Conservation (phyloP, 2,888 invertebrate genomes). For the Tiphia femorata region DNA sequence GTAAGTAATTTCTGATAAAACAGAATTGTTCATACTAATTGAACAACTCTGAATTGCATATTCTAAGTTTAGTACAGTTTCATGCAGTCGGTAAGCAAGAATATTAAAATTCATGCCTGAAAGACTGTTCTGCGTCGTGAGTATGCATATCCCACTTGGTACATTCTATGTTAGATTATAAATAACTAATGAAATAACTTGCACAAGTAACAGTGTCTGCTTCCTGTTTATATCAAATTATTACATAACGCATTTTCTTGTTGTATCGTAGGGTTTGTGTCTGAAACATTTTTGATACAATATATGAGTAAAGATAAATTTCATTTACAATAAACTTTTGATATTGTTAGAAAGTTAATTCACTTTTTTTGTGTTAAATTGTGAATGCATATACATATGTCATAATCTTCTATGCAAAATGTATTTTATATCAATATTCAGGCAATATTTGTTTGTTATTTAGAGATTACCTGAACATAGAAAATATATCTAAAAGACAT, state of each 20-base stretch:
- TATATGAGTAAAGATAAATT: too few relatives aligned
- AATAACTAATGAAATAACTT: constrained; percentile 13
- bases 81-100: constrained; percentile 29
- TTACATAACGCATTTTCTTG: background rate
- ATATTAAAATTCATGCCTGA: constrained; percentile 26
- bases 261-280: too few relatives aligned
- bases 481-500: too few relatives aligned
- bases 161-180: constrained; percentile 22
- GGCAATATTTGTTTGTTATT: background rate
- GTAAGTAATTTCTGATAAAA: constrained; percentile 26
- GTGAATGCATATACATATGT: background rate
- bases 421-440: background rate
- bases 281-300: too few relatives aligned
- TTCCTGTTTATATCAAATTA: constrained; percentile 6
- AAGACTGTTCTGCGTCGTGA: constrained; percentile 44
- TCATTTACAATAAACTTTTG: too few relatives aligned
- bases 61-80: constrained; percentile 31
- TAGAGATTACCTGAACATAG: too few relatives aligned
- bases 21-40: constrained; percentile 9
- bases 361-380: too few relatives aligned
- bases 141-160: constrained; percentile 44
- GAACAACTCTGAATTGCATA: constrained; percentile 30
- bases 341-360: too few relatives aligned
- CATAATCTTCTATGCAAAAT: background rate
- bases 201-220: constrained; percentile 37